Base-by-base conservation (phyloP, 2,797 vertebrate genomes). In the Neoniphon sammara region DNA sequence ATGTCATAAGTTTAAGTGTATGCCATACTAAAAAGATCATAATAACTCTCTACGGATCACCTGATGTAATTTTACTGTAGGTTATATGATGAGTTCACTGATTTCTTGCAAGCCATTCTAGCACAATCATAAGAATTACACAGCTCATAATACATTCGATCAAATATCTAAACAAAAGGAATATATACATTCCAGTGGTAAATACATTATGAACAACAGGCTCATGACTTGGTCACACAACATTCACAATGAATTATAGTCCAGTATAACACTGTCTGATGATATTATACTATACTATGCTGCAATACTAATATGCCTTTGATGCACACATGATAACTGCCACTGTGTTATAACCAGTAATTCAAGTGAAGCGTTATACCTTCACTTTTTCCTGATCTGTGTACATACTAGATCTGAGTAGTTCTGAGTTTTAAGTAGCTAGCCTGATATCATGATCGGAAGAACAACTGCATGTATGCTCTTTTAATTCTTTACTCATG, bases 391-490 rank as follows among this genome's bases (percentile, higher is more conserved):
- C 36, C 9, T 12, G 36, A 39, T 12, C 36, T 10, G 12, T 39
- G 7, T 6, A 2, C 11, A 9, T 10, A 7, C 1, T 1, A 1
- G 47, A 3, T 18, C 18, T 50, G 47, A 18, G 7, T 27, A 27
- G 25, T 27, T 27, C 8, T 8, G 15, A n/a, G 25, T 34, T 50
- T 62, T 36, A 20, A 31, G 8, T 21, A 18, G 7, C 49, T 10
- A 27, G 50, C 20, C 0, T 39, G 30, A 63, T 64, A 25, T 15
- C 1, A 3, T 64, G 14, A 31, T 50, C 5, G 30, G 63, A 42
- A 27, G 66, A 74, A 27, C 62, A 72, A 23, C 8, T 50, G 9
- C 18, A 49, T 17, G 17, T 69, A 59, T 55, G 4, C 39, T 49
- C 14, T 34, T 62, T 4, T 1, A 17, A 21, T 65, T 66, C 23